Conservation (phyloP, 2,113 vertebrate species). For the Brachirus orientalis region DNA sequence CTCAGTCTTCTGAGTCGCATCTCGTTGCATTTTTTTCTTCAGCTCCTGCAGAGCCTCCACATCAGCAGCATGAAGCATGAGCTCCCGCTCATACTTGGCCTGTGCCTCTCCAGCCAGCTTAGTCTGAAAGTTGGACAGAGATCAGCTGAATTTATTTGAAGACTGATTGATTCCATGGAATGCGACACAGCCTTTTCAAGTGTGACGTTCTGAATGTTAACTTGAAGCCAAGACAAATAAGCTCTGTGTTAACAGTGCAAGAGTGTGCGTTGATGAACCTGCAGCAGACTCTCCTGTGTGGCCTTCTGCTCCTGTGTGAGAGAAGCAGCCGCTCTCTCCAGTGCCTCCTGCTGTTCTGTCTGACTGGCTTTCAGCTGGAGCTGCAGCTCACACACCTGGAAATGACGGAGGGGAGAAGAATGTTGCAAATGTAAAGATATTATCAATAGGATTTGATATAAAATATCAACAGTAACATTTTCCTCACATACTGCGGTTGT, state of each 20-base stretch:
- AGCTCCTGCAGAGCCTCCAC: conserved; percentile 93
- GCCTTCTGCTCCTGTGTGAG: conserved; percentile 90
- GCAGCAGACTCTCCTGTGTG: conserved; percentile 90
- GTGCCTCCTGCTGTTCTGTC: conserved; percentile 90
- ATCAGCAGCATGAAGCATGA: conserved; percentile 96
- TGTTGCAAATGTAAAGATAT: neutral
- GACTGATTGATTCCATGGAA: neutral
- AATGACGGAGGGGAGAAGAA: neutral
- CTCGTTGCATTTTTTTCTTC: conserved; percentile 87
- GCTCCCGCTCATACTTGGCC: conserved; percentile 93
- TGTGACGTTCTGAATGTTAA: neutral
- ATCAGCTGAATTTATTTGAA: neutral
- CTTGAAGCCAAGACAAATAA: neutral
- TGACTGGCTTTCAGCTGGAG: conserved; percentile 87
- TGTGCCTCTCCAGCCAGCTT: conserved; percentile 93
- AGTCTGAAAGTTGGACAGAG: conserved; percentile 75
- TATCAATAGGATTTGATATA: too few species aligned
- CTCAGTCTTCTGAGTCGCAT: conserved; percentile 78
- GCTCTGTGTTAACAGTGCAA: neutral
- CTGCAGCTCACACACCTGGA: conserved; percentile 89
- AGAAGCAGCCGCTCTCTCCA: conserved; percentile 88
- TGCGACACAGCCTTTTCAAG: neutral
- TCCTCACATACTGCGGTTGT: neutral
- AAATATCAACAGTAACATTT: neutral
- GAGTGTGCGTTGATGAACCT: conserved; percentile 75